Conservation (phyloP, 2,797 vertebrate genomes). For the Semaprochilodus insignis region DNA sequence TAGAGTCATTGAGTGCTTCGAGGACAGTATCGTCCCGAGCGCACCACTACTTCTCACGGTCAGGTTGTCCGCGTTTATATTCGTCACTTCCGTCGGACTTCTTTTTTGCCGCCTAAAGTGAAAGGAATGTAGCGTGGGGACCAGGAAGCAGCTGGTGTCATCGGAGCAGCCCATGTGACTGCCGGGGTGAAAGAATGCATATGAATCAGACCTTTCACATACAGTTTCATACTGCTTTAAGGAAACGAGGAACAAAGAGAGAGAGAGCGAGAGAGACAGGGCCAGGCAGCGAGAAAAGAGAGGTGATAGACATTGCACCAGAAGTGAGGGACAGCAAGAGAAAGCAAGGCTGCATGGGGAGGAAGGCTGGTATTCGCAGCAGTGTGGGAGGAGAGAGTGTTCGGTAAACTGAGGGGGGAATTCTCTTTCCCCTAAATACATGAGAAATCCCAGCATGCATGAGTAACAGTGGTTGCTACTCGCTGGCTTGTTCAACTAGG, state of each 20-base stretch:
- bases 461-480: constrained; percentile 16
- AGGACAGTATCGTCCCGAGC: background rate
- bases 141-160: constrained; percentile 12
- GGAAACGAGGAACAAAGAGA: background rate
- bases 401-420: constrained; percentile 27
- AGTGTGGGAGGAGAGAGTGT: constrained; percentile 21
- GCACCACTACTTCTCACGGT: background rate
- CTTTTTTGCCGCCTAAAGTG: no score
- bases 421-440: constrained; percentile 22
- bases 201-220: no score
- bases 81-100: constrained; percentile 6
- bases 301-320: constrained; percentile 55
- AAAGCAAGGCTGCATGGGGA: background rate
- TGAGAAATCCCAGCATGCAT: constrained; percentile 29
- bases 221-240: constrained; percentile 6
- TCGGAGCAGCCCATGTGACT: background rate
- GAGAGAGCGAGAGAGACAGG: background rate
- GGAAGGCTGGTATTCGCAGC: background rate
- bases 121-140: background rate
- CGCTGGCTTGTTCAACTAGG: background rate
- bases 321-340: constrained; percentile 23
- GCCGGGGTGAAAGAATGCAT: constrained; percentile 40
- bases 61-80: background rate
- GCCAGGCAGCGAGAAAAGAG: background rate
- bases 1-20: background rate